These are phyloP conservation scores for Eupleurogrammus muticus DNA, from an alignment of 2,797 vertebrate species.

Conservation along the genomic window DNA sequence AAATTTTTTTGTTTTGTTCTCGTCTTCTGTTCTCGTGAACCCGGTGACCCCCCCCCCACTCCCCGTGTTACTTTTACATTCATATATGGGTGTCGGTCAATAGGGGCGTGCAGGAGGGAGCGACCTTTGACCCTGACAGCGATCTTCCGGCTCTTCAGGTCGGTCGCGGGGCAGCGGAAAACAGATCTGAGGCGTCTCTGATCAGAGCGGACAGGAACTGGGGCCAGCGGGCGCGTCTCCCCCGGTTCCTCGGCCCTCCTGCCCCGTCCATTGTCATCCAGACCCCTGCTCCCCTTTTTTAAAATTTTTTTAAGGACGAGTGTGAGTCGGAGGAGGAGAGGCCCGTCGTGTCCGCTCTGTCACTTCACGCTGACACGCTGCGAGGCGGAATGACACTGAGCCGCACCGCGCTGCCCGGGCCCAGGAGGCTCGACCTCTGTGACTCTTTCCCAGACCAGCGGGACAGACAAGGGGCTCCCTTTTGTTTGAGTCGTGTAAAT, in stretches of 20 bases:
- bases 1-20: slow-evolving; percentile 15
- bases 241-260: slow-evolving; percentile 66
- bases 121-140: slow-evolving; percentile 90
- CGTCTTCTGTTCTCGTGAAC: slow-evolving; percentile 40
- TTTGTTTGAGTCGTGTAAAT: slow-evolving; percentile 69
- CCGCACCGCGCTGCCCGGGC: slow-evolving; percentile 70
- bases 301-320: slow-evolving; percentile 54
- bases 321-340: slow-evolving; percentile 26
- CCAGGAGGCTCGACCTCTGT: slow-evolving; percentile 66
- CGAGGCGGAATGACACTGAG: slow-evolving; percentile 80
- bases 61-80: slow-evolving; percentile 20
- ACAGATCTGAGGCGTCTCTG: slow-evolving; percentile 75
- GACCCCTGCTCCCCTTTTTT: slow-evolving; percentile 62
- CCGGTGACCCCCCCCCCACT: slow-evolving; percentile 39
- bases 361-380: slow-evolving; percentile 81
- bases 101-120: slow-evolving; percentile 56
- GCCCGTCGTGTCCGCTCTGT: slow-evolving; percentile 70
- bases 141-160: slow-evolving; percentile 78
- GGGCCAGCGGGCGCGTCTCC: slow-evolving; percentile 55
- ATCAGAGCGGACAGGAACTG: slow-evolving; percentile 68
- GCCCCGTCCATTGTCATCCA: slow-evolving; percentile 70
- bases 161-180: slow-evolving; percentile 85
- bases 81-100: slow-evolving; percentile 34
- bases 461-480: slow-evolving; percentile 50
- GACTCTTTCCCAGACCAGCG: slow-evolving; percentile 60